Conservation (phyloP, 2,888 invertebrate genomes). For the Pyrochroa serraticornis region DNA sequence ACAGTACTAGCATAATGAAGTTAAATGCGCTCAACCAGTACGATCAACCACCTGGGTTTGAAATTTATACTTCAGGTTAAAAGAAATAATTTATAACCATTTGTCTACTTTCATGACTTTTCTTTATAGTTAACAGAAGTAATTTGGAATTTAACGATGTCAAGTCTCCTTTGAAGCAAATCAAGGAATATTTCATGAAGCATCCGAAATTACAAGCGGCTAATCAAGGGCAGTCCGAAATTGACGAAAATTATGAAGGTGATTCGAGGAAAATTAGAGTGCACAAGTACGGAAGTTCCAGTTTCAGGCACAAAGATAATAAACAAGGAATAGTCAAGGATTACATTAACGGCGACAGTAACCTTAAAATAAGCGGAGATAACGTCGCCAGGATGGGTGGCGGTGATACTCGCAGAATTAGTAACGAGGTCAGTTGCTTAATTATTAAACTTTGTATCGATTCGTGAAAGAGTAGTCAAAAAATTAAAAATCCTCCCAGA, state of each 20-base stretch:
- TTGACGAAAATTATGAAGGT: conserved; percentile 41
- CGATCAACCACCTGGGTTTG: conserved; percentile 71
- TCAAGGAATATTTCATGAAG: conserved; percentile 47
- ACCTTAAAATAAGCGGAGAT: conserved; percentile 5
- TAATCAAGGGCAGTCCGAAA: conserved; percentile 41
- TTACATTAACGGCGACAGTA: conserved; percentile 31
- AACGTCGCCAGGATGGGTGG: background rate
- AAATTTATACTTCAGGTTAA: conserved; percentile 74
- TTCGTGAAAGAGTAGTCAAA: no score
- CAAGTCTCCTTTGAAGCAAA: conserved; percentile 47
- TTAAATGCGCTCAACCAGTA: conserved; percentile 71
- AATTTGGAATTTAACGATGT: conserved; percentile 49
- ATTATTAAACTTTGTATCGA: background rate
- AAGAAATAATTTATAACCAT: background rate
- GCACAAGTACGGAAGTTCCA: conserved; percentile 47
- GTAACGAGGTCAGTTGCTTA: background rate
- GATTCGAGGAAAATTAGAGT: conserved; percentile 40
- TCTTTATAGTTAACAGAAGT: conserved; percentile 42
- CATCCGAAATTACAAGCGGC: conserved; percentile 45
- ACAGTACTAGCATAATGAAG: conserved; percentile 69
- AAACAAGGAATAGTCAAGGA: conserved; percentile 47
- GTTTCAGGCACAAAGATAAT: conserved; percentile 53
- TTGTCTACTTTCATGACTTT: background rate
- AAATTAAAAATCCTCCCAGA: no score
- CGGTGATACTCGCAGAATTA: no score